Percentiles rank a stretch among this genome's conserved stretches.
Conservation (phyloP, 1,140 invertebrate species). For the Aphaenogaster ashmeadi region DNA sequence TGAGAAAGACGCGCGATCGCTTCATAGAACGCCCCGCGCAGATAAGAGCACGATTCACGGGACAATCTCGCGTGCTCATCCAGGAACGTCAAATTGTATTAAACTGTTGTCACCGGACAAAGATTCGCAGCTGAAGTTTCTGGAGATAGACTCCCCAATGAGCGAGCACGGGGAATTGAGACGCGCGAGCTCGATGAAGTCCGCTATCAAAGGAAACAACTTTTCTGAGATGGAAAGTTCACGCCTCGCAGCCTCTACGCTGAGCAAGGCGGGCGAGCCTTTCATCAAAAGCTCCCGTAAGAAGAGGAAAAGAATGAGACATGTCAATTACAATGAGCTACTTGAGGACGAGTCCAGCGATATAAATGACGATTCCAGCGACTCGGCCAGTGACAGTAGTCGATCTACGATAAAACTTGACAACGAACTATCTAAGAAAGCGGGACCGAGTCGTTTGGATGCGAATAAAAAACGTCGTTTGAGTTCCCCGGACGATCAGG, state of each 20-base stretch:
- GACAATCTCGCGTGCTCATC: not conserved
- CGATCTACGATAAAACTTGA: not conserved
- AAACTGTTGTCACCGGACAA: slow-evolving; percentile 67
- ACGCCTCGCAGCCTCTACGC: not conserved
- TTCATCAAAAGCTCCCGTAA: not conserved
- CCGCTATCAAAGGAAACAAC: slow-evolving; percentile 12
- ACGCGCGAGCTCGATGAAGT: not conserved
- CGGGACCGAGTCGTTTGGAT: not conserved
- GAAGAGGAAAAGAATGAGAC: slow-evolving; percentile 42
- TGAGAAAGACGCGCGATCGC: not conserved
- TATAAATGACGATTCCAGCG: not conserved
- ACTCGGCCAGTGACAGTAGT: not conserved
- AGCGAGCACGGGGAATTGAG: not conserved
- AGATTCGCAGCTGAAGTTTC: slow-evolving; percentile 68
- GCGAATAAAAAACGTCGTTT: not conserved
- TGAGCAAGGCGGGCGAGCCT: not conserved
- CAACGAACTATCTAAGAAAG: not conserved
- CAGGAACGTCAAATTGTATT: not conserved
- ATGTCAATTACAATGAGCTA: not conserved
- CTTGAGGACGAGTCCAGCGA: not conserved
- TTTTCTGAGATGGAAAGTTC: slow-evolving; percentile 30
- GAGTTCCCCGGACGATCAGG: not conserved
- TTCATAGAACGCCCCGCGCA: not conserved
- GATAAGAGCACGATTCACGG: not conserved
- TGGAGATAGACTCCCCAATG: slow-evolving; percentile 29